phyloP scores from a whole-genome alignment of 92 coral and sea anemone genomes.

The Desmophyllum pertusum region DNA sequence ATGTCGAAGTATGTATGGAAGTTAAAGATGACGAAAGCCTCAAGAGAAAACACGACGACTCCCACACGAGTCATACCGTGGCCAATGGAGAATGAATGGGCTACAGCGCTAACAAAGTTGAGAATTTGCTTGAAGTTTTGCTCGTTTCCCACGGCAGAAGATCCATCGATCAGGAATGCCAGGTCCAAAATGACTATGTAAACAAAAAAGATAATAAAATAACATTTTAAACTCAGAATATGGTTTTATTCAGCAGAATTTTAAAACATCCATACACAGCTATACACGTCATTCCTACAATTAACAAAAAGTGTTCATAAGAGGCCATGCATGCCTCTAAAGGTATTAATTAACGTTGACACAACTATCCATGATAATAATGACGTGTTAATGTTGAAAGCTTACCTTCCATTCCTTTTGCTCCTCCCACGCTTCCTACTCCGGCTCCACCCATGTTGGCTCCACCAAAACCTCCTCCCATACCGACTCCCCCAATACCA shows the following conservation, averaged over 20 bases:
- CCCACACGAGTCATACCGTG: conserved; percentile 75
- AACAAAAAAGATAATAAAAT: background rate
- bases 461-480: conserved; percentile 20
- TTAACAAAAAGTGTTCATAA: background rate
- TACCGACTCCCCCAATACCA: conserved; percentile 14
- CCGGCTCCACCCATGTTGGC: conserved; percentile 31
- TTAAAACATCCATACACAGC: too few species aligned
- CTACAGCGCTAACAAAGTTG: conserved; percentile 82
- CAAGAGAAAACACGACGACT: conserved; percentile 80
- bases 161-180: conserved; percentile 93
- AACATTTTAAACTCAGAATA: too few species aligned
- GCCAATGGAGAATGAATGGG: conserved; percentile 79
- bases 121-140: conserved; percentile 87
- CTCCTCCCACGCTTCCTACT: too few species aligned
- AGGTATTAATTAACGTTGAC: background rate
- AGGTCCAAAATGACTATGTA: conserved; percentile 78
- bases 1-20: conserved; percentile 90
- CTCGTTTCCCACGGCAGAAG: conserved; percentile 79
- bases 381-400: too few species aligned
- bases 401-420: conserved; percentile 60
- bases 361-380: background rate
- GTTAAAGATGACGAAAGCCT: conserved; percentile 86
- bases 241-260: too few species aligned
- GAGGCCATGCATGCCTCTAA: background rate
- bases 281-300: background rate